Evolutionary conservation across 1,140 invertebrate genomes (phyloP), one percentile per base, ranked within the genome.

Genomic region (Pogonus chalceus): DNA sequence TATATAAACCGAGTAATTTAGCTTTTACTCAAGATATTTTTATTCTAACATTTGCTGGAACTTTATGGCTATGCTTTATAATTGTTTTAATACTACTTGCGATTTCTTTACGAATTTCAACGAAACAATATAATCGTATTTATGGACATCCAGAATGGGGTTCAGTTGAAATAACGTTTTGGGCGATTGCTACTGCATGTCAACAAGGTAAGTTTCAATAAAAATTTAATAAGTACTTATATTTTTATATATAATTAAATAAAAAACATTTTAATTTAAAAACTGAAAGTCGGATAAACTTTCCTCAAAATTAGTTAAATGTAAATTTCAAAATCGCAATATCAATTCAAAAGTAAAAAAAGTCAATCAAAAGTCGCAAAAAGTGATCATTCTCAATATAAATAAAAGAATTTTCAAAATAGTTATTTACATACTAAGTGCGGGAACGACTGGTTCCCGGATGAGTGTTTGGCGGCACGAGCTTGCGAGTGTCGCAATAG

Each of bases 181-280:
- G 63, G 63, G 60, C 57, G 9, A 60, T 65, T 35, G 65, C 63
- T 22, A 63, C 65, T 18, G 59, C 59, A 31, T 66, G 65, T 53
- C 65, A 66, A 50, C 65, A 66, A 60, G 63, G 64, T 61, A 56
- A 26, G 31, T 35, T 21, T n/a, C 16, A n/a, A n/a, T 9, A 54
- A 21, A 53, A 20, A 43, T 9, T 14, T 31, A 2, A 20, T 53
- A 7, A 23, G 9, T 54, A 23, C 7, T 3, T 47, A 48, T 48
- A 18, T 22, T 48, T 23, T 20, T 2, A 20, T n/a, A 47, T 21
- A 23, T n/a, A n/a, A n/a, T n/a, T n/a, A n/a, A n/a, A 12, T 21
- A 52, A 24, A 14, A 35, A 23, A 2, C 18, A 39, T 39, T 35
- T 52, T 52, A n/a, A n/a, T n/a, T n/a, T n/a, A n/a, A 43, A 35